Evolutionary conservation across 64 coral and sea anemone genomes (phyloP).

Genomic region (Montipora cactus): DNA sequence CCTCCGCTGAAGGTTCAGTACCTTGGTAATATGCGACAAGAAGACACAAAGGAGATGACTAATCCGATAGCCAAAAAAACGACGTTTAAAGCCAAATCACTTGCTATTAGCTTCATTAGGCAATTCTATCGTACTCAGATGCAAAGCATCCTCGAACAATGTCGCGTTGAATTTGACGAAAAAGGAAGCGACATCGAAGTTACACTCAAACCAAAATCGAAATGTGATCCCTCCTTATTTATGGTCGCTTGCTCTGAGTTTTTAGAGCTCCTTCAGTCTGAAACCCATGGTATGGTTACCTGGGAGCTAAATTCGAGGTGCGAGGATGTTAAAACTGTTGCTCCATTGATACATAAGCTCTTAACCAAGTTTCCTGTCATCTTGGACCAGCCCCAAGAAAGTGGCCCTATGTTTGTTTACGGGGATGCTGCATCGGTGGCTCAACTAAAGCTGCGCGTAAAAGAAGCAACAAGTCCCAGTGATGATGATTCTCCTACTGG

Average conservation of each 20-base stretch:
- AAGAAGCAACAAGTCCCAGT: neutral
- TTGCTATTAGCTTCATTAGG: too few species aligned
- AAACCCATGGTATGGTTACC: too few species aligned
- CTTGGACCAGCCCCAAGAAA: neutral
- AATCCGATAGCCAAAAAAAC: too few species aligned
- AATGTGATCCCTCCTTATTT: too few species aligned
- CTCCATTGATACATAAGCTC: neutral
- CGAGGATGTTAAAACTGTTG: neutral
- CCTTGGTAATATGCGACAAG: too few species aligned
- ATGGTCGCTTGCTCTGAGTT: neutral
- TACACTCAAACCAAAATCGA: neutral
- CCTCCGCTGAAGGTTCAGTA: too few species aligned
- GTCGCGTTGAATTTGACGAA: neutral
- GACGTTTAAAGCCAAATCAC: too few species aligned
- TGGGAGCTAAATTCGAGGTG: neutral
- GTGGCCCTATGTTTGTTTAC: neutral
- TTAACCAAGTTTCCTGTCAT: neutral
- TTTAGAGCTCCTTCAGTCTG: neutral
- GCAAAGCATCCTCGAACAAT: too few species aligned
- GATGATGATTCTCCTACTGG: neutral
- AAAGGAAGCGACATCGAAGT: neutral
- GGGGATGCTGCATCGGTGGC: conserved; percentile 29
- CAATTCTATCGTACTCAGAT: too few species aligned
- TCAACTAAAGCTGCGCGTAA: neutral
- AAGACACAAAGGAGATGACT: too few species aligned